These are phyloP conservation scores for Puntigrus tetrazona DNA, from an alignment of 2,113 vertebrate genomes.

Conservation along the genomic window DNA sequence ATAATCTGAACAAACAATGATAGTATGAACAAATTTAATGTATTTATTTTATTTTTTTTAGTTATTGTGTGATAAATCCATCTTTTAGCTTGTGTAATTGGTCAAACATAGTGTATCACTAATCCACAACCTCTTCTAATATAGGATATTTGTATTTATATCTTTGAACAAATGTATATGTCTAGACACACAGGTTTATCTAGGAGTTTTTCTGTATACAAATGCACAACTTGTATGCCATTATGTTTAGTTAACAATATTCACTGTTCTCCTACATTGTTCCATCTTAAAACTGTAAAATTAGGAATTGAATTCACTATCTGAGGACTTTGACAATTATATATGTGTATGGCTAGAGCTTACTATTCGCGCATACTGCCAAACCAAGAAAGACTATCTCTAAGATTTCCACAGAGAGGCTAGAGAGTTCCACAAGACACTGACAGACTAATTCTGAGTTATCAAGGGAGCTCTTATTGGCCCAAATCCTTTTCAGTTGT, in stretches of 20 bases:
- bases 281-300: slow-evolving; percentile 18
- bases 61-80: too few species aligned
- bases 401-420: slow-evolving; percentile 36
- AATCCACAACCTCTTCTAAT: neutral
- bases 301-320: neutral
- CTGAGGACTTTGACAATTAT: slow-evolving; percentile 38
- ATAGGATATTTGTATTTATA: too few species aligned
- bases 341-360: neutral
- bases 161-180: too few species aligned
- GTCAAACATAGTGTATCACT: neutral
- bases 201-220: neutral
- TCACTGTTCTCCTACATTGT: neutral
- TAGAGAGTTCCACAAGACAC: slow-evolving; percentile 46
- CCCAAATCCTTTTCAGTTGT: slow-evolving; percentile 30
- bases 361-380: slow-evolving; percentile 30
- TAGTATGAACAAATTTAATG: neutral
- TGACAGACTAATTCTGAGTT: slow-evolving; percentile 47
- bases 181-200: too few species aligned
- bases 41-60: too few species aligned
- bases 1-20: neutral
- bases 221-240: neutral
- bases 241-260: neutral
- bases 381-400: slow-evolving; percentile 41
- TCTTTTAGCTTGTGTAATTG: neutral
- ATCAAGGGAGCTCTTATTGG: slow-evolving; percentile 35